Conservation (phyloP, 2,113 vertebrate species). For the Lipophrys pholis region DNA sequence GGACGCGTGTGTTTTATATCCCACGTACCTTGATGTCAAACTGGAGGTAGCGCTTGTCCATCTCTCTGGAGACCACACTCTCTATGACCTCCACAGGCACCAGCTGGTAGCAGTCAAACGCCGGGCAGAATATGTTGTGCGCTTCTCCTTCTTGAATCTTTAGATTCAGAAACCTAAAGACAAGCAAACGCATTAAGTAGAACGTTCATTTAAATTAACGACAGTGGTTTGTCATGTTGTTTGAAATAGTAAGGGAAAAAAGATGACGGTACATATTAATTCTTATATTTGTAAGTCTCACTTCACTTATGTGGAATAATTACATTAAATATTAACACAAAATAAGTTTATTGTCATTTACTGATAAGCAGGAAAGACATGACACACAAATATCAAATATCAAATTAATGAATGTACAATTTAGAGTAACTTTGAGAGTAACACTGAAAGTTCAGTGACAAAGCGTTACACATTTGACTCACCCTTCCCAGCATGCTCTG, state of each 20-base stretch:
- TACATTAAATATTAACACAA: too few relatives aligned
- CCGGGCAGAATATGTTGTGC: conserved; percentile 99
- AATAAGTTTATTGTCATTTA: too few relatives aligned
- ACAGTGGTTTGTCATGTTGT: too few relatives aligned
- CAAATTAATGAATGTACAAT: not conserved
- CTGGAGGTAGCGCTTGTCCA: conserved; percentile 97
- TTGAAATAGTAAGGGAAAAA: too few relatives aligned
- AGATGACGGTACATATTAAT: too few relatives aligned
- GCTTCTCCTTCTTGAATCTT: conserved; percentile 99
- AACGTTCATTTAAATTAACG: too few relatives aligned
- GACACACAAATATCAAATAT: not conserved
- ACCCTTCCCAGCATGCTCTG: conserved; percentile 98
- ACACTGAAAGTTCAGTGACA: too few relatives aligned
- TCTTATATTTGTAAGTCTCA: too few relatives aligned
- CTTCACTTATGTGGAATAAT: too few relatives aligned
- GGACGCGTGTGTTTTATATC: not conserved
- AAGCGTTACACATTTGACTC: conserved; percentile 63
- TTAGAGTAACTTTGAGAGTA: too few relatives aligned
- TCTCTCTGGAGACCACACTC: conserved; percentile 98
- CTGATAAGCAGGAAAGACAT: too few relatives aligned
- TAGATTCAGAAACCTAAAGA: conserved; percentile 93
- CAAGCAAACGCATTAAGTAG: not conserved
- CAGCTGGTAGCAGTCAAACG: conserved; percentile 96
- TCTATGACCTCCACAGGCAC: conserved; percentile 99
- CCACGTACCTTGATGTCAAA: conserved; percentile 97